These are phyloP conservation scores for Bradypodion ventrale DNA, from an alignment of 2,797 vertebrate genomes.

Conservation along the genomic window DNA sequence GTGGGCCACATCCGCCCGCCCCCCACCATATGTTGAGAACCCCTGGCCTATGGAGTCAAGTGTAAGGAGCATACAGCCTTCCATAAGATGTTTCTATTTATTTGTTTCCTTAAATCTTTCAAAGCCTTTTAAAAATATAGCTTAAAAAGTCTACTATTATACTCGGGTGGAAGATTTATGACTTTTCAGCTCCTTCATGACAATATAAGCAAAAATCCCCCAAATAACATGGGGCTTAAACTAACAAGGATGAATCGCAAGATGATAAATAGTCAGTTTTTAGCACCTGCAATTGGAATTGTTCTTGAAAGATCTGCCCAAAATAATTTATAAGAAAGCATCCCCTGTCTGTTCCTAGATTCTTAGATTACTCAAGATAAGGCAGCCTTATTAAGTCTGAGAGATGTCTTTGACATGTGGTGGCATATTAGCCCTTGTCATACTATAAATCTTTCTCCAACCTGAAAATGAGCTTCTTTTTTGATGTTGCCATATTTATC, in stretches of 20 bases:
- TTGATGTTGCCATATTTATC: slow-evolving; percentile 8
- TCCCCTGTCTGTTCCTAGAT: slow-evolving; percentile 17
- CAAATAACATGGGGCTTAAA: slow-evolving; percentile 7
- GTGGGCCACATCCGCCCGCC: too few relatives aligned
- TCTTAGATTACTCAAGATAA: slow-evolving; percentile 33
- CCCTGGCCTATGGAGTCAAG: too few relatives aligned
- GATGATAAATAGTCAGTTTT: slow-evolving; percentile 3
- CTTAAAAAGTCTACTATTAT: slow-evolving; percentile 8
- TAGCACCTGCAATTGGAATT: slow-evolving; percentile 26
- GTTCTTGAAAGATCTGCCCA: slow-evolving; percentile 30
- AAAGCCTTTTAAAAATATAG: neutral
- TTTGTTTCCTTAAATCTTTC: slow-evolving; percentile 19
- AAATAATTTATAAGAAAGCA: neutral
- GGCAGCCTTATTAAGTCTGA: slow-evolving; percentile 28
- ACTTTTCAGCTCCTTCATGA: slow-evolving; percentile 15
- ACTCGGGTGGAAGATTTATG: slow-evolving; percentile 32
- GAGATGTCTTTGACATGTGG: slow-evolving; percentile 1
- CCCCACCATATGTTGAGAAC: too few relatives aligned
- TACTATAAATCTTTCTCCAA: slow-evolving; percentile 11
- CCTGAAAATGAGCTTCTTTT: slow-evolving; percentile 6
- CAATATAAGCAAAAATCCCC: slow-evolving; percentile 27
- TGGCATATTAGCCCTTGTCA: slow-evolving; percentile 21
- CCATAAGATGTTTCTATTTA: neutral
- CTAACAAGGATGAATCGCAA: neutral
- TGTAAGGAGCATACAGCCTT: fast-evolving